Evolutionary conservation across 1,140 invertebrate species (phyloP).

Genomic region (Vanessa atalanta): DNA sequence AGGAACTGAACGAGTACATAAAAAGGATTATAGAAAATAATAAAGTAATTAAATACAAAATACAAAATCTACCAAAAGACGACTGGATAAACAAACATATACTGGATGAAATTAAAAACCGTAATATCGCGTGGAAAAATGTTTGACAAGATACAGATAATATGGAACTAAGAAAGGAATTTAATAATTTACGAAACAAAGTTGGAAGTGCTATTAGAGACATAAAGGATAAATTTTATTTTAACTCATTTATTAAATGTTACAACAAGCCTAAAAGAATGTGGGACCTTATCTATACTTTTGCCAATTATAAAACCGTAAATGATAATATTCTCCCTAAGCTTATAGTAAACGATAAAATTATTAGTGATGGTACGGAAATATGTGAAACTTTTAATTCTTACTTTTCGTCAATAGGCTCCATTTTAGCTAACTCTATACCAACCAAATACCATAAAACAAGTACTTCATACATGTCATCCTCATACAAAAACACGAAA

Average conservation of each 20-base stretch:
- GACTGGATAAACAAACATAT: too few species aligned
- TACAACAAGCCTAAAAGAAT: slow-evolving; percentile 17
- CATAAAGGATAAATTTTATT: slow-evolving; percentile 26
- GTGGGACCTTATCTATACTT: slow-evolving; percentile 27
- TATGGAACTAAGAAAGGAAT: slow-evolving; percentile 1
- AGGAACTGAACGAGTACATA: slow-evolving; percentile 16
- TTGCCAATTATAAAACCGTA: slow-evolving; percentile 24
- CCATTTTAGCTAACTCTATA: slow-evolving; percentile 3
- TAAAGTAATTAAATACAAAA: slow-evolving; percentile 28
- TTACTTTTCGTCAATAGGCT: slow-evolving; percentile 17
- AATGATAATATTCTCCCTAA: slow-evolving; percentile 23
- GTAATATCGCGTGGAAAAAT: slow-evolving; percentile 28
- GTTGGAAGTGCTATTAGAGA: slow-evolving; percentile 19
- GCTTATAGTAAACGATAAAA: slow-evolving; percentile 19
- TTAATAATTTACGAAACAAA: slow-evolving; percentile 18
- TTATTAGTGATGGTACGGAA: neutral
- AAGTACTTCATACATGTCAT: neutral
- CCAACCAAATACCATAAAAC: slow-evolving; percentile 4
- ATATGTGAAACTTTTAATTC: too few species aligned
- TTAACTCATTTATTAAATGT: slow-evolving; percentile 17
- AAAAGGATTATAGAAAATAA: slow-evolving; percentile 2
- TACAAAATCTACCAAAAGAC: slow-evolving; percentile 23
- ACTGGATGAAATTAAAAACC: slow-evolving; percentile 21
- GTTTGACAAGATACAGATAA: slow-evolving; percentile 23
- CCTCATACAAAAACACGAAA: neutral